Base-by-base conservation (phyloP, 2,888 invertebrate species). In the Ectemnius continuus region DNA sequence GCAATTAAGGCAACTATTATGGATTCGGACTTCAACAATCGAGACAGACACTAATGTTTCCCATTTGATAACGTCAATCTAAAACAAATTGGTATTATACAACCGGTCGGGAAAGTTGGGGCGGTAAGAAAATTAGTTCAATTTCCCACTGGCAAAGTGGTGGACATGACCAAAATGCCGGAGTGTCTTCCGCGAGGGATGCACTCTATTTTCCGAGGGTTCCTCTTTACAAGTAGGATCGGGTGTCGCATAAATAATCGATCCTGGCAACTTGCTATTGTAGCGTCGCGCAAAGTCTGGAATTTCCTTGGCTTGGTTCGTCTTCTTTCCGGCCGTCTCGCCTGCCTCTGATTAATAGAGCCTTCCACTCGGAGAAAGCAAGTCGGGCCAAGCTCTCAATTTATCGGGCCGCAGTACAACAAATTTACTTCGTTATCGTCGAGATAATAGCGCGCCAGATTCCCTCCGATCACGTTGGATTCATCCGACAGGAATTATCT, bases 211-310 rank as follows among this genome's bases (percentile, higher is more conserved):
- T 23, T 8, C 20, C 59, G 13, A 23, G 62, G 16, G 26, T 52
- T 16, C 28, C 8, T 28, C 8, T 28, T 16, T 16, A 56, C 63
- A 28, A 23, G 66, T 16, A 26, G 16, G 16, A 63, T 67, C 67
- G 61, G 28, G 61, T 52, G 61, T 60, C 61, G 61, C 61, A 67
- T 67, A 67, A 67, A 67, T 67, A 67, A 67, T 60, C 67, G 61
- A 36, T 36, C 36, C 36, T 36, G 36, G 36, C 36, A 36, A 46
- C 61, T 52, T 58, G 66, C 16, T 28, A 26, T 26, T 63, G 16
- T n/a, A 2, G 2, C 16, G 52, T 20, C 36, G 4, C 36, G 52
- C 48, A 26, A 13, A 16, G 46, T 46, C 46, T 47, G 13, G 47
- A 47, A 16, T n/a, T 16, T 66, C 46, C 28, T 28, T 36, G 48